Conservation (phyloP, 2,797 vertebrate species). For the Limnodromus scolopaceus region DNA sequence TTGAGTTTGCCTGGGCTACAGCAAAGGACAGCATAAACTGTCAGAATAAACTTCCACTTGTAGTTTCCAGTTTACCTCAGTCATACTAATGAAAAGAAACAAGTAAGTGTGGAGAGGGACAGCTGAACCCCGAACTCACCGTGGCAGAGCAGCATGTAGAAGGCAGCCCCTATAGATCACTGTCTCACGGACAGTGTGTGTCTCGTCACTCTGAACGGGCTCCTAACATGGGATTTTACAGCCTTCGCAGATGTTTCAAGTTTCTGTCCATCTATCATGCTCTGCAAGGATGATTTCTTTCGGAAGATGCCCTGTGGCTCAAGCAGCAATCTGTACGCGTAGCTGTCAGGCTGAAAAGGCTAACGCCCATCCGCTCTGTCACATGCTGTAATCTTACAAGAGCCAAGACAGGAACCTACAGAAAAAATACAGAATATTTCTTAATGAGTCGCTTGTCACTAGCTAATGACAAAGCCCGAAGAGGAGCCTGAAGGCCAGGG, state of each 20-base stretch:
- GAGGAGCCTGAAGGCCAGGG: slow-evolving; percentile 4
- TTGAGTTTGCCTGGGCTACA: not conserved
- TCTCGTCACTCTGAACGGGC: not conserved
- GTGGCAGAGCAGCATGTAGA: not conserved
- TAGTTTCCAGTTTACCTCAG: slow-evolving; percentile 27
- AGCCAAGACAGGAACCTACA: slow-evolving; percentile 37
- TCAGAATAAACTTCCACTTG: slow-evolving; percentile 7
- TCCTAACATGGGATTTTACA: slow-evolving; percentile 30
- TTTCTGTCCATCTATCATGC: slow-evolving; percentile 73
- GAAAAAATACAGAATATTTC: slow-evolving; percentile 39
- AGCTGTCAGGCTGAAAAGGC: slow-evolving; percentile 80
- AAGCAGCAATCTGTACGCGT: slow-evolving; percentile 67
- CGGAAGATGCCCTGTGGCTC: slow-evolving; percentile 74
- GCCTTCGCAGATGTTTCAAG: slow-evolving; percentile 72
- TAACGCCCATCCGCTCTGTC: slow-evolving; percentile 61
- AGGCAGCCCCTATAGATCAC: slow-evolving; percentile 15
- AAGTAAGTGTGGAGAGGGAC: slow-evolving; percentile 1
- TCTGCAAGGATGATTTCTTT: slow-evolving; percentile 59
- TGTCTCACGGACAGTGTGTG: not conserved
- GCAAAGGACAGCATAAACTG: slow-evolving; percentile 13
- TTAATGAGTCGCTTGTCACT: slow-evolving; percentile 71
- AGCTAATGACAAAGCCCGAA: slow-evolving; percentile 26
- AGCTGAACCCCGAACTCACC: not conserved
- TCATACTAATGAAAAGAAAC: slow-evolving; percentile 27
- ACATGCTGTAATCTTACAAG: slow-evolving; percentile 65